phyloP scores from a whole-genome alignment of 2,113 vertebrate species.

The Cranoglanis bouderius region DNA sequence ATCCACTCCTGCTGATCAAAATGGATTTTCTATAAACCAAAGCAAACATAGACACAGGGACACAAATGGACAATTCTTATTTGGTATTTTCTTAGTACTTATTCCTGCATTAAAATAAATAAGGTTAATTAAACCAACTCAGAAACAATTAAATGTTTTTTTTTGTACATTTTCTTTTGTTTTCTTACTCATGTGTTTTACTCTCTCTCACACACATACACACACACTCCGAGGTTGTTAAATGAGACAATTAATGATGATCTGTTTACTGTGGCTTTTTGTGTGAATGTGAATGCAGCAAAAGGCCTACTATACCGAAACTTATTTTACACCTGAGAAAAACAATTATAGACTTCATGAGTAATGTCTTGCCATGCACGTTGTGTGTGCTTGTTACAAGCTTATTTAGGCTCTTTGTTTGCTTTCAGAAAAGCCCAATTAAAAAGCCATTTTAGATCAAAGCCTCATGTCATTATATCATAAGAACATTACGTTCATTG shows the following conservation, averaged over 20 bases:
- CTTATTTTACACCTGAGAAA: neutral
- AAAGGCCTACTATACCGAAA: neutral
- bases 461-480: neutral
- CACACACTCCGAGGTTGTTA: neutral
- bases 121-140: neutral
- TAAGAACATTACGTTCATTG: neutral
- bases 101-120: neutral
- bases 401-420: neutral
- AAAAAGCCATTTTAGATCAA: neutral
- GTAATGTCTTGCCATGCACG: no score
- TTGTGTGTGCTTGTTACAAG: neutral
- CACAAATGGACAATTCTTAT: neutral
- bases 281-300: neutral
- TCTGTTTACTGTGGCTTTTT: neutral
- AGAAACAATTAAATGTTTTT: no score
- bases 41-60: neutral
- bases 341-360: neutral
- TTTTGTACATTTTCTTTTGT: neutral
- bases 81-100: neutral
- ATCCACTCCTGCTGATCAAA: neutral
- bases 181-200: neutral
- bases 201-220: neutral
- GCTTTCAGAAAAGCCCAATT: neutral
- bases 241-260: neutral
- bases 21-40: neutral